Percentiles rank a stretch among this genome's conserved stretches.
phyloP scores from a whole-genome alignment of 2,113 vertebrate species.

The Hypomesus transpacificus region DNA sequence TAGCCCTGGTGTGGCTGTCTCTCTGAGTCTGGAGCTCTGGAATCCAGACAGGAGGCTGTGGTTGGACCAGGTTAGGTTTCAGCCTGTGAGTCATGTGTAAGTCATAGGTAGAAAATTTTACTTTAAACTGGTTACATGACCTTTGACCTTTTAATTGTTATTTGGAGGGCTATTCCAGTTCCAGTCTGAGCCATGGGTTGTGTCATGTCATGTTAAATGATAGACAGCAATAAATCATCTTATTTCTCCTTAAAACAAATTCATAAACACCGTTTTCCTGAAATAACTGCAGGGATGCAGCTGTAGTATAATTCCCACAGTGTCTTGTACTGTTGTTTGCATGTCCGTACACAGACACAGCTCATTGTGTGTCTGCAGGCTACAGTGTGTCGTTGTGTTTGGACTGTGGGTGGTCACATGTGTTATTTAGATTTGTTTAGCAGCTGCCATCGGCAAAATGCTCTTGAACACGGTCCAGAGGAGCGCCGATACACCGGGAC shows the following conservation, averaged over 20 bases:
- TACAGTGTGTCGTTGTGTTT: neutral
- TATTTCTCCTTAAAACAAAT: no score
- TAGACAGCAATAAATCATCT: no score
- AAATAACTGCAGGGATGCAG: no score
- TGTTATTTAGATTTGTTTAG: slow-evolving; percentile 28
- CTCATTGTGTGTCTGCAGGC: neutral
- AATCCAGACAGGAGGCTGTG: neutral
- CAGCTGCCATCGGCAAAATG: slow-evolving; percentile 22
- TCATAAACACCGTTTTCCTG: no score
- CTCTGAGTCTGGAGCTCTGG: slow-evolving; percentile 15
- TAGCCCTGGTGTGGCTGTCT: neutral
- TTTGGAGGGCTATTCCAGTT: slow-evolving; percentile 32
- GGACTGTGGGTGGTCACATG: slow-evolving; percentile 16
- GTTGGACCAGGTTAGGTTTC: slow-evolving; percentile 21
- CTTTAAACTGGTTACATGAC: slow-evolving; percentile 28
- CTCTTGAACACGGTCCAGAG: neutral
- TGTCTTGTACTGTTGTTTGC: neutral
- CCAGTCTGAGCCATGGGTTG: slow-evolving; percentile 25
- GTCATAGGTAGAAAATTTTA: slow-evolving; percentile 25
- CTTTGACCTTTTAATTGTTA: slow-evolving; percentile 34
- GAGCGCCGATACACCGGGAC: no score
- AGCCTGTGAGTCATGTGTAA: slow-evolving; percentile 35
- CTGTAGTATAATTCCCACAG: no score
- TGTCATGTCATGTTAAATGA: slow-evolving; percentile 33
- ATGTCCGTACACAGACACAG: neutral